phyloP scores from a whole-genome alignment of 2,888 invertebrate genomes.

The Melolontha melolontha region DNA sequence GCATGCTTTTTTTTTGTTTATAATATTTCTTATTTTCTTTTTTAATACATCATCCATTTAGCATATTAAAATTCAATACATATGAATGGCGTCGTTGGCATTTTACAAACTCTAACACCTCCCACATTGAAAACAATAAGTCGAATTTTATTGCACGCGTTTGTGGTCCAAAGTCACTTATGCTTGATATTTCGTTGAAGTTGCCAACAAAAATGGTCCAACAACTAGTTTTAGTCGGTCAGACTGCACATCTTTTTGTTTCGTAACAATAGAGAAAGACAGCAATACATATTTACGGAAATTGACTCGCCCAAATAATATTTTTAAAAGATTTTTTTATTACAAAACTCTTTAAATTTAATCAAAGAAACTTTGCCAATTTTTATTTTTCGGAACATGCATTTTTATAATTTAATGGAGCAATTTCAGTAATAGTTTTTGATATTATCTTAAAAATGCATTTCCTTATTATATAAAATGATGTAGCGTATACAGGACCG shows the following conservation, averaged over 20 bases:
- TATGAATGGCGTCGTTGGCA: slow-evolving; percentile 21
- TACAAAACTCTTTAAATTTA: neutral
- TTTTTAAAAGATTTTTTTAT: neutral
- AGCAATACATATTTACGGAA: slow-evolving; percentile 14
- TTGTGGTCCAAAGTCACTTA: too few species aligned
- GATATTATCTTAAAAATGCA: neutral
- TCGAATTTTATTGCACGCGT: neutral
- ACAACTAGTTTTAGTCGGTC: too few species aligned
- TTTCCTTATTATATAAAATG: neutral
- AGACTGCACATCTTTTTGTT: neutral
- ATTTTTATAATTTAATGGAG: neutral
- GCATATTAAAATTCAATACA: too few species aligned
- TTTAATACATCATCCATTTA: too few species aligned
- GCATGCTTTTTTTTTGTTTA: too few species aligned
- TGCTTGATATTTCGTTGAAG: too few species aligned
- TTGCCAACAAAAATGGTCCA: too few species aligned
- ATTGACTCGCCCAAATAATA: neutral
- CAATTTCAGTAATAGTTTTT: too few species aligned
- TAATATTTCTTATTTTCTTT: too few species aligned
- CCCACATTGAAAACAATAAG: neutral
- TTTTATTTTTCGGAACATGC: slow-evolving; percentile 6
- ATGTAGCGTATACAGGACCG: too few species aligned
- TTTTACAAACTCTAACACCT: slow-evolving; percentile 13
- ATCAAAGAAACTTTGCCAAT: slow-evolving; percentile 17
- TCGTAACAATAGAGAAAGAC: slow-evolving; percentile 1